phyloP scores from a whole-genome alignment of 2,113 vertebrate genomes.

The Myotis lucifugus region DNA sequence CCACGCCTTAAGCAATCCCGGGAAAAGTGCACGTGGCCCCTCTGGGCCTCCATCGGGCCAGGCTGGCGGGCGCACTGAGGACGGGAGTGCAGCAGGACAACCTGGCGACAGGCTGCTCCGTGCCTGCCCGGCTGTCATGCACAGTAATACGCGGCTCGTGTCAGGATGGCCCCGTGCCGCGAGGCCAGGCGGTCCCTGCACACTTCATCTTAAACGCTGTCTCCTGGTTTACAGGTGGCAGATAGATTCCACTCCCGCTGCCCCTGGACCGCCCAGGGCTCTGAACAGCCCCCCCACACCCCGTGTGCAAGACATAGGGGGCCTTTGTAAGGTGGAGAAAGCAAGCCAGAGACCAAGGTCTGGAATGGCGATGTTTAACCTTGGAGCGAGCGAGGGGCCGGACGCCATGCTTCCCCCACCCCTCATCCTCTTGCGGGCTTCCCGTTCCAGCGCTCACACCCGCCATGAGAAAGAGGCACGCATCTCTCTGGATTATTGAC shows the following conservation, averaged over 20 bases:
- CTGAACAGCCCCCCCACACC: not conserved
- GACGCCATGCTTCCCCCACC: not conserved
- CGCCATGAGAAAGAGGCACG: not conserved
- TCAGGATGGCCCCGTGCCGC: not conserved
- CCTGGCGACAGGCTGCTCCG: not conserved
- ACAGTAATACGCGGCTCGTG: not conserved
- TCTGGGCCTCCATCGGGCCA: not conserved
- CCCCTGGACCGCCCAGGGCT: not conserved
- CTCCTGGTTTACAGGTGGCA: not conserved
- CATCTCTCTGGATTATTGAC: not conserved
- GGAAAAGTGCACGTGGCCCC: not conserved
- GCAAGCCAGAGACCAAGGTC: not conserved
- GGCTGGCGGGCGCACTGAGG: not conserved
- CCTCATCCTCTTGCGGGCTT: not conserved
- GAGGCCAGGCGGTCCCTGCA: not conserved
- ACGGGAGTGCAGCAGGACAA: not conserved
- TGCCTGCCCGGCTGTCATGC: not conserved
- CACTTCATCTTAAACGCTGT: not conserved
- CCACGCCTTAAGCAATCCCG: slow-evolving; percentile 18
- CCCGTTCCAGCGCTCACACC: not conserved
- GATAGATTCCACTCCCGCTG: not conserved
- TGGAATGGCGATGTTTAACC: not conserved
- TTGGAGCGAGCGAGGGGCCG: not conserved
- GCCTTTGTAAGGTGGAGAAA: not conserved
- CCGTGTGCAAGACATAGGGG: not conserved